These are phyloP conservation scores for Trimorus sp. DNA, from an alignment of 2,888 invertebrate species.

Conservation along the genomic window DNA sequence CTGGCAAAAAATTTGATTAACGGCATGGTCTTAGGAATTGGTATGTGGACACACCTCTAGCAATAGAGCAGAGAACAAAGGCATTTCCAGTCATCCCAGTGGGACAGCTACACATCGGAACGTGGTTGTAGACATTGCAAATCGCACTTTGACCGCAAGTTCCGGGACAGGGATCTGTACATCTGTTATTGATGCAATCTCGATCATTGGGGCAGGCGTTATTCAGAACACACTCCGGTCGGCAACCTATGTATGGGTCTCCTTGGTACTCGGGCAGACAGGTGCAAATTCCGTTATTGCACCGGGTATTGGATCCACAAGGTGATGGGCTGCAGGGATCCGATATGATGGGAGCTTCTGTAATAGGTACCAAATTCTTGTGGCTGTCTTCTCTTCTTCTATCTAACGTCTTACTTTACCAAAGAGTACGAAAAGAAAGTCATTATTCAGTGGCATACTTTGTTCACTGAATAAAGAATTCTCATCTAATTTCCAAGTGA, in stretches of 20 bases:
- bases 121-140: slow-evolving; percentile 81
- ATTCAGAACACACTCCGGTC: slow-evolving; percentile 82
- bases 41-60: slow-evolving; percentile 82
- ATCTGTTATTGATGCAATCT: slow-evolving; percentile 82
- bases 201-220: slow-evolving; percentile 80
- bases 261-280: slow-evolving; percentile 83
- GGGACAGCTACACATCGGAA: slow-evolving; percentile 84
- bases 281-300: slow-evolving; percentile 85
- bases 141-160: slow-evolving; percentile 82
- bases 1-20: no score
- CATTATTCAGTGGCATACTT: no score
- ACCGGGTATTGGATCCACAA: slow-evolving; percentile 84
- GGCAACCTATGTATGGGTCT: slow-evolving; percentile 86
- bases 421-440: no score
- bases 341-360: slow-evolving; percentile 34
- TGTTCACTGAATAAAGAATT: no score
- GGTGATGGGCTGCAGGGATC: slow-evolving; percentile 85
- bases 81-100: slow-evolving; percentile 89
- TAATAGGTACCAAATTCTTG: slow-evolving; percentile 4
- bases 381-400: no score
- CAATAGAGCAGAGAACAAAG: slow-evolving; percentile 82
- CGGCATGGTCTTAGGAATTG: no score
- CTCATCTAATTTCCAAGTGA: no score
- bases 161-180: slow-evolving; percentile 81
- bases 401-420: no score